These are phyloP conservation scores for Strigamia transsilvanica DNA, from an alignment of 2,888 invertebrate species.

Conservation along the genomic window DNA sequence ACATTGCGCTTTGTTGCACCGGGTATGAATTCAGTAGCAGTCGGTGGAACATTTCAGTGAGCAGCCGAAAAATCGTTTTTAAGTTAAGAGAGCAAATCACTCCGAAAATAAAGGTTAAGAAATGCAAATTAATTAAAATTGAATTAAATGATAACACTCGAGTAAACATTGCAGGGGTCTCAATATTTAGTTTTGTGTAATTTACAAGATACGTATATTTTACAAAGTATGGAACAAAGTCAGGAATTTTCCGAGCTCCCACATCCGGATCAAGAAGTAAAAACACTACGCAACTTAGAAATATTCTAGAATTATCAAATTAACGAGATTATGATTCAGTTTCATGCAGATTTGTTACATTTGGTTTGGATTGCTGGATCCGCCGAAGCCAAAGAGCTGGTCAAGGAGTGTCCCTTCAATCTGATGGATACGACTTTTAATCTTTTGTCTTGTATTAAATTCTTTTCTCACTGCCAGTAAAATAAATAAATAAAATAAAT, in stretches of 20 bases:
- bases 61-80: neutral
- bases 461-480: constrained; percentile 14
- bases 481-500: too few species aligned
- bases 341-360: constrained; percentile 78
- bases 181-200: constrained; percentile 68
- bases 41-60: constrained; percentile 39
- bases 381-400: constrained; percentile 69
- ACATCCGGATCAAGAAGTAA: constrained; percentile 67
- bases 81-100: neutral
- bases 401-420: constrained; percentile 64
- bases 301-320: too few species aligned
- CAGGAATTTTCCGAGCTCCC: constrained; percentile 73
- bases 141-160: neutral
- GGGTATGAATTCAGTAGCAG: constrained; percentile 12
- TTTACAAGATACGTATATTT: constrained; percentile 73
- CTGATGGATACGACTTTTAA: neutral
- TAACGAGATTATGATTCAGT: constrained; percentile 67
- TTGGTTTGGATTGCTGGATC: constrained; percentile 73
- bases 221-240: constrained; percentile 80
- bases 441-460: constrained; percentile 5
- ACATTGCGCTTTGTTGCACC: neutral
- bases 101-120: neutral
- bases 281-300: neutral
- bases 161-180: neutral
- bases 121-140: neutral